Percentiles rank a stretch among this genome's conserved stretches.
phyloP scores from a whole-genome alignment of 2,797 vertebrate species.

The Trichosurus vulpecula region DNA sequence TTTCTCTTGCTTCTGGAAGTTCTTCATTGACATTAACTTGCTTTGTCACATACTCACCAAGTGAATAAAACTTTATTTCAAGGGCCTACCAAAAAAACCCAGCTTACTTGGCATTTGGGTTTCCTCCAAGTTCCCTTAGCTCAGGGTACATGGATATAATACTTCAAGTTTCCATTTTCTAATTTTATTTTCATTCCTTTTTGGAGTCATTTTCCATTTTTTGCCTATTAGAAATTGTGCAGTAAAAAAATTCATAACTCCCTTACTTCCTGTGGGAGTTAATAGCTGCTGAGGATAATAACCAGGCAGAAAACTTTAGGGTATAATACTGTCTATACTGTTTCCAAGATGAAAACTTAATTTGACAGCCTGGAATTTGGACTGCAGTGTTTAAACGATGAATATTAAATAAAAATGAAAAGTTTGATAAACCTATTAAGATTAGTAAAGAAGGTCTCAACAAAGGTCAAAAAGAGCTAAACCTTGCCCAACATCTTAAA shows the following conservation, averaged over 20 bases:
- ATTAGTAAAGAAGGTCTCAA: constrained; percentile 5
- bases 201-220: constrained; percentile 57
- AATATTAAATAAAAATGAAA: constrained; percentile 61
- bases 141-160: constrained; percentile 41
- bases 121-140: constrained; percentile 33
- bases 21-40: constrained; percentile 24
- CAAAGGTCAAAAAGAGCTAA: not conserved
- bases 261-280: constrained; percentile 59
- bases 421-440: not conserved
- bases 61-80: constrained; percentile 49
- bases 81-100: constrained; percentile 3
- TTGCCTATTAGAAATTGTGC: constrained; percentile 42
- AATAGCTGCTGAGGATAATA: constrained; percentile 57
- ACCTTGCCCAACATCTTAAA: not conserved
- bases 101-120: constrained; percentile 35
- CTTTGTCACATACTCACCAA: constrained; percentile 48
- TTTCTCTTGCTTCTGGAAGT: constrained; percentile 43
- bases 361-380: constrained; percentile 55
- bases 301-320: constrained; percentile 33
- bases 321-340: constrained; percentile 36
- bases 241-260: constrained; percentile 60
- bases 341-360: constrained; percentile 53
- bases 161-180: constrained; percentile 39
- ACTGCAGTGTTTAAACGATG: constrained; percentile 21
- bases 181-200: constrained; percentile 62